phyloP scores from a whole-genome alignment of 1,140 invertebrate species.

The Drosophila nigromelanica region DNA sequence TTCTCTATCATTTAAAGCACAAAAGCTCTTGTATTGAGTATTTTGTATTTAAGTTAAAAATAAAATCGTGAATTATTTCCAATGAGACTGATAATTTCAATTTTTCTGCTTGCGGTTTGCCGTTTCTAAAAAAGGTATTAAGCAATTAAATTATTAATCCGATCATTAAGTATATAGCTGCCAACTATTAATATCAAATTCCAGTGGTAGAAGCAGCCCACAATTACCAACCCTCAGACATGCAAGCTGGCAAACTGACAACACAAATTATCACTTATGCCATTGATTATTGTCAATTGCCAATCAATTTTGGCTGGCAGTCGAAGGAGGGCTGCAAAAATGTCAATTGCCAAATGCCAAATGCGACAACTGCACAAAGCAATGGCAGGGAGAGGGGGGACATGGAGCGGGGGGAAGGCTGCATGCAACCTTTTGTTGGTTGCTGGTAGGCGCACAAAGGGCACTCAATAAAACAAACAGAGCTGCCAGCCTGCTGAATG shows the following conservation, averaged over 20 bases:
- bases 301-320: slow-evolving; percentile 58
- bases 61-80: no score
- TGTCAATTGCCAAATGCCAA: slow-evolving; percentile 46
- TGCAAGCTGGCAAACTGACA: slow-evolving; percentile 54
- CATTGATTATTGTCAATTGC: slow-evolving; percentile 76
- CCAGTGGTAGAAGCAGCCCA: slow-evolving; percentile 12
- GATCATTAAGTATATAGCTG: slow-evolving; percentile 3
- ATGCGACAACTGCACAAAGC: slow-evolving; percentile 14
- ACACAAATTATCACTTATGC: slow-evolving; percentile 75
- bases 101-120: no score
- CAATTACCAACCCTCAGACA: slow-evolving; percentile 22
- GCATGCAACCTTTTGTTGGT: slow-evolving; percentile 42
- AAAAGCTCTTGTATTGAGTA: no score
- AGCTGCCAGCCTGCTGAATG: slow-evolving; percentile 21
- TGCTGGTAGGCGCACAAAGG: slow-evolving; percentile 34
- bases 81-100: no score
- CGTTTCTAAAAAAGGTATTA: no score
- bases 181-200: slow-evolving; percentile 7
- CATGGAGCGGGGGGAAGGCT: background rate
- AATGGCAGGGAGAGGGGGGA: background rate
- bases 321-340: slow-evolving; percentile 35
- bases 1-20: no score
- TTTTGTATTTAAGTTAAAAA: no score
- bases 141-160: background rate
- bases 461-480: slow-evolving; percentile 38